Base-by-base conservation (phyloP, 2,888 invertebrate genomes). In the Plebejus argus region DNA sequence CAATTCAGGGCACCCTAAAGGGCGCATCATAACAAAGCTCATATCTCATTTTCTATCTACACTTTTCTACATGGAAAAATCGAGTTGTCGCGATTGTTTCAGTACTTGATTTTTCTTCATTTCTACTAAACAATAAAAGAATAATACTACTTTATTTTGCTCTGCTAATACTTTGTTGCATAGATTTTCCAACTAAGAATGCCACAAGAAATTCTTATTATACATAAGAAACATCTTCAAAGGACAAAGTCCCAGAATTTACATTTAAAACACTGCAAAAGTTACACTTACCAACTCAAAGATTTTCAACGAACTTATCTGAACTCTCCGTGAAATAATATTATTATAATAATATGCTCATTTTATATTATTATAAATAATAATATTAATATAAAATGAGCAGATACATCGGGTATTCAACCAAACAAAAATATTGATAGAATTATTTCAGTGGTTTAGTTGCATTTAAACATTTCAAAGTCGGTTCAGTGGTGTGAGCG, bases 261-360 rank as follows among this genome's bases (percentile, higher is more conserved):
- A 28, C 66, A 66, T 66, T 28, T 66, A 33, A 66, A 66, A 66
- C 66, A 66, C 66, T 66, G 66, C 5, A 66, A 66, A 66, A 66
- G 28, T 66, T 18, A 28, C 28, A 23, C 23, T 61, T 61, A 66
- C 6, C 18, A 28, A 6, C 66, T 66, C 66, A 33, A 66, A 66
- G 61, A 61, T 61, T 61, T 66, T 28, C 28, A 66, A 66, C 28
- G 28, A 66, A 66, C 66, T 66, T 28, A 28, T 28, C 18, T 28
- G 66, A 15, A 28, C 66, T 28, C 28, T 23, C 0, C 5, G 15
- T 15, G 28, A 28, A 1, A 66, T 66, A 28, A 8, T 28, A 66
- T 23, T 23, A 10, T n/a, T n/a, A n/a, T n/a, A n/a, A n/a, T n/a
- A n/a, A n/a, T n/a, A n/a, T n/a, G n/a, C n/a, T n/a, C n/a, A n/a